Conservation (phyloP, 2,113 vertebrate species). For the Osmerus mordax region DNA sequence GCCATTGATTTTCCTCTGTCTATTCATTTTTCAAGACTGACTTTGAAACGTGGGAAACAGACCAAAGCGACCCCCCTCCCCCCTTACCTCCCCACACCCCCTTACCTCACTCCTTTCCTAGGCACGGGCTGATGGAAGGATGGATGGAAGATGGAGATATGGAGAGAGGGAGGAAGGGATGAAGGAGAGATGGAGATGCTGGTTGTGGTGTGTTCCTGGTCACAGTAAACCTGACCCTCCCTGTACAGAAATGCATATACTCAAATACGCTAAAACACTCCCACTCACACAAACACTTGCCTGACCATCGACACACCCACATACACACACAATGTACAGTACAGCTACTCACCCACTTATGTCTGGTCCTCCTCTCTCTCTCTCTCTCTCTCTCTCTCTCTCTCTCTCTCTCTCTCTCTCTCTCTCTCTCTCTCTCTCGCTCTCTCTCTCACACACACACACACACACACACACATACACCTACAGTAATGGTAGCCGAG, state of each 20-base stretch:
- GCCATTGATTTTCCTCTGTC: slow-evolving; percentile 83
- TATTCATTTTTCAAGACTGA: slow-evolving; percentile 83
- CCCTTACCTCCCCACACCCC: too few relatives aligned
- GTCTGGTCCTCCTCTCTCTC: background rate
- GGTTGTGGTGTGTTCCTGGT: too few relatives aligned
- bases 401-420: background rate
- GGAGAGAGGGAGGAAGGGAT: too few relatives aligned
- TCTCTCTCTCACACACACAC: too few relatives aligned
- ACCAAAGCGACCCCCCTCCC: slow-evolving; percentile 65
- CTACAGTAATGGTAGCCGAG: slow-evolving; percentile 61
- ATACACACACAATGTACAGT: slow-evolving; percentile 16
- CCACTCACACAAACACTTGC: slow-evolving; percentile 29
- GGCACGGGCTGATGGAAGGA: too few relatives aligned
- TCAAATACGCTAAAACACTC: too few relatives aligned
- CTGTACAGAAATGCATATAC: background rate
- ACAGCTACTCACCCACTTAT: background rate
- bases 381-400: background rate
- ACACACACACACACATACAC: slow-evolving; percentile 15
- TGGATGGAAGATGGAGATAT: too few relatives aligned
- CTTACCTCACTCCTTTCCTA: too few relatives aligned
- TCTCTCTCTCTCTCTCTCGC: too few relatives aligned
- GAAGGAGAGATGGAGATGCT: too few relatives aligned
- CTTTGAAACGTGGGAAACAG: slow-evolving; percentile 83
- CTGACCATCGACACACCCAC: background rate
- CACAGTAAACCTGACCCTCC: background rate